These are phyloP conservation scores for Odobenus rosmarus DNA, from an alignment of 2,113 vertebrate species.

Conservation along the genomic window DNA sequence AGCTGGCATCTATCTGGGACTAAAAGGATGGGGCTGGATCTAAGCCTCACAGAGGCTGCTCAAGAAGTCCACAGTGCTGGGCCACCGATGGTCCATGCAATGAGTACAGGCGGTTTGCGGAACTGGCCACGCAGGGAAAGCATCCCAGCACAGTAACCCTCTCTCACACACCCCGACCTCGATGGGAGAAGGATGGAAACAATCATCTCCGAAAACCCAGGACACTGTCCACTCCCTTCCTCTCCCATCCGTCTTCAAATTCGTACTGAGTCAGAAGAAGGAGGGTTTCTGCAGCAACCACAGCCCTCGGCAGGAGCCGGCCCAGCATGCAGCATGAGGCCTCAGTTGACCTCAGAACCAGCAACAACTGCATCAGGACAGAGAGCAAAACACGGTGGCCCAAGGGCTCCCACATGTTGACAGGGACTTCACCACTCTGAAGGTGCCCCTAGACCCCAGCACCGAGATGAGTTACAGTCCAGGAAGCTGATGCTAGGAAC, in stretches of 20 bases:
- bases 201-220: background rate
- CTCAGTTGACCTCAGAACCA: background rate
- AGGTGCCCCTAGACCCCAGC: background rate
- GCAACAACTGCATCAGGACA: background rate
- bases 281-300: background rate
- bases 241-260: background rate
- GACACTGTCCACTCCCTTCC: background rate
- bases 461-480: background rate
- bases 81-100: accelerated
- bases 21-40: background rate
- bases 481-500: background rate
- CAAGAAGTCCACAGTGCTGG: accelerated
- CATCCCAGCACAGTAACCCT: background rate
- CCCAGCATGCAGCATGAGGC: background rate
- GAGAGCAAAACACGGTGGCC: background rate
- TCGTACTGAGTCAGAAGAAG: background rate
- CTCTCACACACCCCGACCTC: background rate
- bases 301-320: background rate
- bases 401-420: background rate
- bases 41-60: background rate
- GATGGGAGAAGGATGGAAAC: background rate
- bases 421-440: background rate
- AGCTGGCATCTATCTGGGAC: background rate
- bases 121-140: background rate
- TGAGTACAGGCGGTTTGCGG: background rate